These are phyloP conservation scores for Taenioides sp. DNA, from an alignment of 2,797 vertebrate species.

Conservation along the genomic window DNA sequence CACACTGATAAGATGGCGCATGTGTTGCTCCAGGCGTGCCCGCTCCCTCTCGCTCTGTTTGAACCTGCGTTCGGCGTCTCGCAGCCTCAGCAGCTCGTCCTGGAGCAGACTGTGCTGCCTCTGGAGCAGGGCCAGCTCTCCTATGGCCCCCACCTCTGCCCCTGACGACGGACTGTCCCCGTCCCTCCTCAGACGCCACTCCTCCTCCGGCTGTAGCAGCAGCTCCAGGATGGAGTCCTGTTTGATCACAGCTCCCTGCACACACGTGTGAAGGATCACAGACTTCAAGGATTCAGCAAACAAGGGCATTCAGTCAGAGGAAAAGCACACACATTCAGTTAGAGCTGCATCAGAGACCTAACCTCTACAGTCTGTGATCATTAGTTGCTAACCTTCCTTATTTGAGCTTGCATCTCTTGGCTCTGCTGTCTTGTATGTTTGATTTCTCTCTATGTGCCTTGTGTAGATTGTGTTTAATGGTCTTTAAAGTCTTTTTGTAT, in stretches of 20 bases:
- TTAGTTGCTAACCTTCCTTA: too few species aligned
- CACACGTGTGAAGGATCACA: background rate
- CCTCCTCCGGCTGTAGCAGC: conserved; percentile 59
- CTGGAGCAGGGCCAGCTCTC: conserved; percentile 82
- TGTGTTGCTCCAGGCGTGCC: conserved; percentile 77
- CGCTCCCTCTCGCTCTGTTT: conserved; percentile 83
- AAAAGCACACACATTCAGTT: too few species aligned
- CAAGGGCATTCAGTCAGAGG: too few species aligned
- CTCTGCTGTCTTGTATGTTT: too few species aligned
- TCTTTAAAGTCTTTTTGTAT: too few species aligned
- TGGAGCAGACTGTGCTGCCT: conserved; percentile 84
- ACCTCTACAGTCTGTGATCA: too few species aligned
- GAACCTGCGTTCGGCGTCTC: conserved; percentile 73
- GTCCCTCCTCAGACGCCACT: conserved; percentile 74
- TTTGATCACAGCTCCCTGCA: conserved; percentile 81
- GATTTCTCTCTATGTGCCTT: too few species aligned
- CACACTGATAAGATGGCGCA: conserved; percentile 74
- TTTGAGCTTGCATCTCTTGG: too few species aligned
- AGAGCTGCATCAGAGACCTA: too few species aligned
- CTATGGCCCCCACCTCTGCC: conserved; percentile 53
- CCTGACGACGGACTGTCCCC: conserved; percentile 27
- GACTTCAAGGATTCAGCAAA: background rate
- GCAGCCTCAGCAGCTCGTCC: conserved; percentile 82
- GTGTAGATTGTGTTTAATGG: too few species aligned
- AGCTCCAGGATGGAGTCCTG: conserved; percentile 86